Evolutionary conservation across 2,888 invertebrate genomes (phyloP).

Genomic region (Adelphocoris suturalis): DNA sequence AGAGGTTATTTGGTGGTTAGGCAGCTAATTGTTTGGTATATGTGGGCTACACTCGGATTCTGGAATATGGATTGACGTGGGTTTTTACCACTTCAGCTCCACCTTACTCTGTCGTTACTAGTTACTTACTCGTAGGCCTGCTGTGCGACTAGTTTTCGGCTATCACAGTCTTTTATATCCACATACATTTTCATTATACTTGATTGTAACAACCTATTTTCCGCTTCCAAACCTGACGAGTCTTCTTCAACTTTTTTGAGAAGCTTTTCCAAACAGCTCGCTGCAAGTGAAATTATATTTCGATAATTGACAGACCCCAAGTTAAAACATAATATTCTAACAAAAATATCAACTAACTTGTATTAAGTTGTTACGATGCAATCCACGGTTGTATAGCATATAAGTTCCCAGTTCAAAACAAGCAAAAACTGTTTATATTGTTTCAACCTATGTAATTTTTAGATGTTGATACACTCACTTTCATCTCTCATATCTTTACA

Average conservation of each 20-base stretch:
- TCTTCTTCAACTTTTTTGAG: constrained; percentile 54
- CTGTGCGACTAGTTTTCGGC: constrained; percentile 24
- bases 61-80: too few species aligned
- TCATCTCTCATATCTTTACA: constrained; percentile 62
- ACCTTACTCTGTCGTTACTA: too few species aligned
- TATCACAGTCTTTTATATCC: constrained; percentile 51
- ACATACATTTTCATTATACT: constrained; percentile 50
- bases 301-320: background rate
- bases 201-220: constrained; percentile 58
- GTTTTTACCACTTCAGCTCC: too few species aligned
- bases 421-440: too few species aligned
- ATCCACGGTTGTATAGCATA: background rate
- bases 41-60: too few species aligned
- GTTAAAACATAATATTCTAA: background rate
- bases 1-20: too few species aligned
- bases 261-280: constrained; percentile 41
- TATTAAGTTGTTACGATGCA: background rate
- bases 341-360: background rate
- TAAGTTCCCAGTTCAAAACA: too few species aligned
- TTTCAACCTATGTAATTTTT: too few species aligned
- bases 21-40: too few species aligned
- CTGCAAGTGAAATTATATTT: background rate
- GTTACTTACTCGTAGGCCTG: constrained; percentile 49
- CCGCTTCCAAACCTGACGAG: constrained; percentile 43
- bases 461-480: too few species aligned